Conservation (phyloP, 2,888 invertebrate species). For the Tridacna gigas region DNA sequence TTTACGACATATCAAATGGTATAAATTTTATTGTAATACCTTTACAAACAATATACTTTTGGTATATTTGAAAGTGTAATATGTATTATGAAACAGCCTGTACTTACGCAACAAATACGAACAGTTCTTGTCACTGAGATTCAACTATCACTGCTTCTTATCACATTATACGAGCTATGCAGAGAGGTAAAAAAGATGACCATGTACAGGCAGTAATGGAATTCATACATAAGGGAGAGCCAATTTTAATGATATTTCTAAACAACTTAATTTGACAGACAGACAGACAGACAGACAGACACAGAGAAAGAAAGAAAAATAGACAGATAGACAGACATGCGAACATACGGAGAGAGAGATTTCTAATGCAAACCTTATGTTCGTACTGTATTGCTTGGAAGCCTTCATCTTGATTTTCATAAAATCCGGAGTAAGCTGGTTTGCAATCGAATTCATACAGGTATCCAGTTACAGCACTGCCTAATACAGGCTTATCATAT, state of each 20-base stretch:
- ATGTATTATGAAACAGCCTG: too few species aligned
- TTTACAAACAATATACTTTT: too few species aligned
- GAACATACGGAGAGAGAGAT: neutral
- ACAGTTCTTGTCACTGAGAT: too few species aligned
- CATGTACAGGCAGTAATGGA: too few species aligned
- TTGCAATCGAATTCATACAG: constrained; percentile 54
- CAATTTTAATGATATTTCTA: neutral
- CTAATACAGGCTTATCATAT: constrained; percentile 2
- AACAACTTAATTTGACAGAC: neutral
- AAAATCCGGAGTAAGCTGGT: constrained; percentile 3
- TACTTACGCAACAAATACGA: too few species aligned
- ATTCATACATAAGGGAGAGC: neutral
- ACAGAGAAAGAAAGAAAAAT: neutral
- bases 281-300: neutral
- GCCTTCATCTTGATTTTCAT: neutral
- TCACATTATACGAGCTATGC: too few species aligned
- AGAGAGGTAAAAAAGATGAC: too few species aligned
- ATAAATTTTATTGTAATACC: too few species aligned
- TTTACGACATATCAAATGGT: too few species aligned
- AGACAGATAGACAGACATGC: neutral
- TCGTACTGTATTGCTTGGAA: constrained; percentile 32
- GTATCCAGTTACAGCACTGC: constrained; percentile 15
- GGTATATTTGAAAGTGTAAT: too few species aligned
- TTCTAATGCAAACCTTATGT: constrained; percentile 20
- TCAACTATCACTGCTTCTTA: too few species aligned